These are phyloP conservation scores for Thymelicus acteon DNA, from an alignment of 2,888 invertebrate species.

Conservation along the genomic window DNA sequence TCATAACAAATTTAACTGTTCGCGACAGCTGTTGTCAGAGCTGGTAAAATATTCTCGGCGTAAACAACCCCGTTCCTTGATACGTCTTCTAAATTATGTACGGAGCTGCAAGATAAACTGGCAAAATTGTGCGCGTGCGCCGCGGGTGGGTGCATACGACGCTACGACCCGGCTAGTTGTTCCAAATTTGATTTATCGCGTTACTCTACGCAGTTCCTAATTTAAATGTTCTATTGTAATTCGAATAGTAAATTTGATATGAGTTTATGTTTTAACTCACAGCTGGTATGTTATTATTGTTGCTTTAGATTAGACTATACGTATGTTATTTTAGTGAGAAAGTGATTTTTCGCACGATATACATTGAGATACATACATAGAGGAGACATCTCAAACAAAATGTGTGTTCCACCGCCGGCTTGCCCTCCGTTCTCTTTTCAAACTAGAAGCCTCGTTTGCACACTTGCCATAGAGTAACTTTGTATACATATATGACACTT, in stretches of 20 bases:
- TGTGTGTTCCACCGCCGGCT: no score
- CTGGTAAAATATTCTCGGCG: constrained; percentile 58
- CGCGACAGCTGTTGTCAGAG: constrained; percentile 61
- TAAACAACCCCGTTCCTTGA: constrained; percentile 59
- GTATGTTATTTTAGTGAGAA: no score
- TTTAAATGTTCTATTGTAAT: constrained; percentile 37
- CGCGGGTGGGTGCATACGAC: constrained; percentile 51
- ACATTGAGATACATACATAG: no score
- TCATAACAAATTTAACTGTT: constrained; percentile 64
- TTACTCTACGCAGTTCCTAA: constrained; percentile 39
- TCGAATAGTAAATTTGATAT: constrained; percentile 7
- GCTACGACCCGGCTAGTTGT: constrained; percentile 38
- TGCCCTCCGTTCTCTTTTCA: no score
- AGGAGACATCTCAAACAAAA: no score
- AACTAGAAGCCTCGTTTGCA: no score
- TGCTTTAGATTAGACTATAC: no score
- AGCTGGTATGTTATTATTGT: no score
- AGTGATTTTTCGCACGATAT: no score
- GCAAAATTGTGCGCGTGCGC: constrained; percentile 56
- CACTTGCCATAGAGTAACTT: no score
- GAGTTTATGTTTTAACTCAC: neutral
- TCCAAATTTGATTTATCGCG: constrained; percentile 42
- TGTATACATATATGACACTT: no score
- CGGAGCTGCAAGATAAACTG: constrained; percentile 57
- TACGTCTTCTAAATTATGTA: constrained; percentile 59